Percentiles rank a stretch among this genome's conserved stretches.
Evolutionary conservation across 2,113 vertebrate species (phyloP).

Genomic region (Corydoras maculifer): DNA sequence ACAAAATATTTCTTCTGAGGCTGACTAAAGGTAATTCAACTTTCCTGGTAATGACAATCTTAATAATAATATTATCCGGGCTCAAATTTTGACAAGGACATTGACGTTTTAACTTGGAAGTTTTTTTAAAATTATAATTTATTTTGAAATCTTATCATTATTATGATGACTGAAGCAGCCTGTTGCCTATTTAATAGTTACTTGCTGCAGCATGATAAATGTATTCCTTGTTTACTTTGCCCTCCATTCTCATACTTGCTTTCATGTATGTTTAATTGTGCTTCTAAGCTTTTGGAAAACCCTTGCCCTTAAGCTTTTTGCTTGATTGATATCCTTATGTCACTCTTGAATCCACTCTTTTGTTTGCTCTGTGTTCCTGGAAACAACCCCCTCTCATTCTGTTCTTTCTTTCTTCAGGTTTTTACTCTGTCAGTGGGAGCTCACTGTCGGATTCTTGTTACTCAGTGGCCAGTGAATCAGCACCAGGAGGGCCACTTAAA

Average conservation of each 20-base stretch:
- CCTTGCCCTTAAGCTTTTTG: constrained; percentile 12
- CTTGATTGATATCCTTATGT: constrained; percentile 38
- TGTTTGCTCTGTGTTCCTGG: constrained; percentile 6
- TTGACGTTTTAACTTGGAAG: no score
- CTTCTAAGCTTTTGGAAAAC: constrained; percentile 46
- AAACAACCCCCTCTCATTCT: neutral
- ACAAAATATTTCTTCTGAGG: no score
- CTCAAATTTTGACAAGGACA: no score
- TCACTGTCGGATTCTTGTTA: constrained; percentile 73
- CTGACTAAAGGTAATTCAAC: no score
- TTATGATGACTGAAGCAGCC: no score
- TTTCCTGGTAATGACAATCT: no score
- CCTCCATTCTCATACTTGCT: constrained; percentile 13
- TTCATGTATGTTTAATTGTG: constrained; percentile 7
- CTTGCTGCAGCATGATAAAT: constrained; percentile 7
- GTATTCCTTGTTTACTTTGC: constrained; percentile 27
- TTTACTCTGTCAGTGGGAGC: constrained; percentile 76
- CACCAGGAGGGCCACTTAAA: constrained; percentile 47
- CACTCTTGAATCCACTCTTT: neutral
- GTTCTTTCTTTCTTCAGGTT: constrained; percentile 53
- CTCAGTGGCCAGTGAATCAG: constrained; percentile 70
- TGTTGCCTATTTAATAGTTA: neutral
- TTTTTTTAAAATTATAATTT: no score
- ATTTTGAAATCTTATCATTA: no score
- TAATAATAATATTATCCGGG: no score